phyloP scores from a whole-genome alignment of 2,113 vertebrate genomes.

The Cynoglossus semilaevis region DNA sequence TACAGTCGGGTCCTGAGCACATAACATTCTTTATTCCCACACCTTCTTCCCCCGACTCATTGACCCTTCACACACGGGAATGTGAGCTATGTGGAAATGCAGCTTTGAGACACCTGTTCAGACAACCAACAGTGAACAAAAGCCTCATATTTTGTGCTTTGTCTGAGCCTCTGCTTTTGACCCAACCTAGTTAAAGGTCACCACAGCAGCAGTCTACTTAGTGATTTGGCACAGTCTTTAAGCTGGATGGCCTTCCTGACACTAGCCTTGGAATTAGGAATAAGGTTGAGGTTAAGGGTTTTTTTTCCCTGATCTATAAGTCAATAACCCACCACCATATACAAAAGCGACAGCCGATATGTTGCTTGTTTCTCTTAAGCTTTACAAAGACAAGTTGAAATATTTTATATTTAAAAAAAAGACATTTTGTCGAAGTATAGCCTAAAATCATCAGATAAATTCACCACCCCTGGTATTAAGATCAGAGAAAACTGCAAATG shows the following conservation, averaged over 20 bases:
- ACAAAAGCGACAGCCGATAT: too few species aligned
- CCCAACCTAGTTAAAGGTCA: background rate
- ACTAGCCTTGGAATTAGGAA: too few species aligned
- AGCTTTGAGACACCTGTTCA: constrained; percentile 58
- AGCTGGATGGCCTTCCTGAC: too few species aligned
- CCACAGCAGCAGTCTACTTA: too few species aligned
- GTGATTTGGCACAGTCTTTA: too few species aligned
- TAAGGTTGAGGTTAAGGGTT: too few species aligned
- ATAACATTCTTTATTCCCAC: constrained; percentile 55
- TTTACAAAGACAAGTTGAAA: too few species aligned
- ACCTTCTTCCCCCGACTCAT: constrained; percentile 25
- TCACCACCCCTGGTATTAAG: background rate
- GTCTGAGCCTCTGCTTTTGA: constrained; percentile 25
- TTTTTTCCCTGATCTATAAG: too few species aligned
- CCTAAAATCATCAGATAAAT: background rate
- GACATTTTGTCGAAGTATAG: too few species aligned
- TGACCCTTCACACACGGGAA: constrained; percentile 55
- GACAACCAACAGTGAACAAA: constrained; percentile 36
- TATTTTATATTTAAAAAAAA: too few species aligned
- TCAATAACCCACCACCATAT: too few species aligned
- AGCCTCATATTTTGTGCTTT: background rate
- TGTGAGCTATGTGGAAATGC: constrained; percentile 55
- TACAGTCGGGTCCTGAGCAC: constrained; percentile 23
- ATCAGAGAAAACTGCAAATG: background rate
- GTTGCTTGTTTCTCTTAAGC: too few species aligned